These are phyloP conservation scores for Harmothoe impar DNA, from an alignment of 2,888 invertebrate genomes.

Conservation along the genomic window DNA sequence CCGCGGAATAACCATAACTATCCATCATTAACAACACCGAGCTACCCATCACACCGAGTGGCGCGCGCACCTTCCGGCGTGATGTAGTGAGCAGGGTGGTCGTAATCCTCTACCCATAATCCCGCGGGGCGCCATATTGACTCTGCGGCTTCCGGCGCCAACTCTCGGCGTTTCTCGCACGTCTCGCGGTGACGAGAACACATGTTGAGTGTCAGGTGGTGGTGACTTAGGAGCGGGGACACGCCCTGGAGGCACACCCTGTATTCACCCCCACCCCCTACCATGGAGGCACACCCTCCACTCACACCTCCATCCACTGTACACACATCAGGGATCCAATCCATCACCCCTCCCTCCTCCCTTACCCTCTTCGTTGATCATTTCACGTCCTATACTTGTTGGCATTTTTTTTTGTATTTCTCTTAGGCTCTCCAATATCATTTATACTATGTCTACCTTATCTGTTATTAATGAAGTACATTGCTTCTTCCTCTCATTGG, in stretches of 20 bases:
- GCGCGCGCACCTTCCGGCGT: not conserved
- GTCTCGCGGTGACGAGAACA: conserved; percentile 45
- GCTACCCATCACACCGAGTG: too few relatives aligned
- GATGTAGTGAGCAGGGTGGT: not conserved
- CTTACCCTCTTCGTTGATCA: not conserved
- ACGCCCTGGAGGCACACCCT: not conserved
- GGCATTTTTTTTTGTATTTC: too few relatives aligned
- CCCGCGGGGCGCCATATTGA: conserved; percentile 42
- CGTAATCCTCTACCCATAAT: conserved; percentile 42
- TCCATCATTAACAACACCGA: not conserved
- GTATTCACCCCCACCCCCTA: too few relatives aligned
- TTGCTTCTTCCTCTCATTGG: too few relatives aligned
- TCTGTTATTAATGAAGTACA: too few relatives aligned
- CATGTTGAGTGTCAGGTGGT: conserved; percentile 30
- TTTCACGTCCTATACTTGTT: not conserved
- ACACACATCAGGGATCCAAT: not conserved
- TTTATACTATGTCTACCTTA: too few relatives aligned
- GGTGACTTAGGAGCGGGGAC: not conserved
- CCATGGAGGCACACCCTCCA: not conserved
- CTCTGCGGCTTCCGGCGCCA: conserved; percentile 40
- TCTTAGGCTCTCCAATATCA: too few relatives aligned
- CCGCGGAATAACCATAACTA: too few relatives aligned
- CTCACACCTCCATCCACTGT: not conserved
- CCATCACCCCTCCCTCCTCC: not conserved
- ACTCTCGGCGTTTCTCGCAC: conserved; percentile 28